Base-by-base conservation (phyloP, 2,888 invertebrate species). In the Petrolisthes cinctipes region DNA sequence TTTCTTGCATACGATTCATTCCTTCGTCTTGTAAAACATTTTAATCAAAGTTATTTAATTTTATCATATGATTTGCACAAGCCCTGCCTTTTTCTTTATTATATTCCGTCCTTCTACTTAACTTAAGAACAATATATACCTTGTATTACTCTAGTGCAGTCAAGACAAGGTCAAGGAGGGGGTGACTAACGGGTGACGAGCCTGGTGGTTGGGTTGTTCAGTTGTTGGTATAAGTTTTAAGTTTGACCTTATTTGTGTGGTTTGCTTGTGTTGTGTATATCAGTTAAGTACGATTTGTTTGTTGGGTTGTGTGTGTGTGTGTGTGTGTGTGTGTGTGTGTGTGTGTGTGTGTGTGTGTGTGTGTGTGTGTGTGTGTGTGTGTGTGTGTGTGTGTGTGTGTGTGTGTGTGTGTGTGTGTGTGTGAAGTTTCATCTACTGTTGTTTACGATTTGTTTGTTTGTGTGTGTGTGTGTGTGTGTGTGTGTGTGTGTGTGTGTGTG, bases 91-190 rank as follows among this genome's bases (percentile, higher is more conserved):
- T 76, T 51, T 14, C 9, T 76, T 76, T 76, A 37, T 76, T 76
- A 11, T 37, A 23, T 51, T 80, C n/a, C 51, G 53, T 66, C 82
- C 6, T 54, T 54, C 73, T 14, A 20, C 75, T 83, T 83, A 83
- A 3, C 11, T 57, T 75, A 83, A n/a, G 23, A 73, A 83, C 83
- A 83, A 54, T 73, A 83, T 83, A 83, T 71, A 71, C 71, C 71
- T 71, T 71, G 71, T 71, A n/a, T 61, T 68, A 51, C 57, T 83
- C 71, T 83, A 83, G 20, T 57, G 56, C 75, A 71, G 61, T 61
- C 61, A 61, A 9, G 61, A 11, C 61, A 61, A 61, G 11, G 17
- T 11, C 61, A 61, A 61, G 37, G 14, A 73, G 73, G 73, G 37
- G 20, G 17, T 76, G 61, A 17, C 17, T 9, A 11, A 61, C 17